Evolutionary conservation across 2,888 invertebrate species (phyloP).

Genomic region (Drosophila paranaensis): DNA sequence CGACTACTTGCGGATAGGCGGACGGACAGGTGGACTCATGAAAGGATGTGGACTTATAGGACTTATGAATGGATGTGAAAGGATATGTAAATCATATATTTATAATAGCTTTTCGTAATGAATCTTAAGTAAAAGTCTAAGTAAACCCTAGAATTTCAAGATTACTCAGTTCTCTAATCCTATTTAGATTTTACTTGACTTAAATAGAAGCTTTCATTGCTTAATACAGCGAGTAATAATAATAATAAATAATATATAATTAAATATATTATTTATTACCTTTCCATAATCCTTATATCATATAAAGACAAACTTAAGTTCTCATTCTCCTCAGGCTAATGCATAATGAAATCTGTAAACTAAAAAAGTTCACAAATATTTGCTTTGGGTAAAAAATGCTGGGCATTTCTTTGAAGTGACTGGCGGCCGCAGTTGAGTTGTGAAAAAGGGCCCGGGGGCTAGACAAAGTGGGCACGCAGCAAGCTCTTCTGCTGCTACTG

Average conservation of each 20-base stretch:
- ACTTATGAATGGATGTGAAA: too few relatives aligned
- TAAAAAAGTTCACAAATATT: conserved; percentile 32
- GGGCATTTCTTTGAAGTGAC: conserved; percentile 63
- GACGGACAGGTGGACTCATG: too few relatives aligned
- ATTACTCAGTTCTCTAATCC: too few relatives aligned
- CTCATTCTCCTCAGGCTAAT: background rate
- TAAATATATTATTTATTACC: background rate
- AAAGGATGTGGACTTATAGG: too few relatives aligned
- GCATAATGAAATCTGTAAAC: conserved; percentile 22
- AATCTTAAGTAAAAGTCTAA: too few relatives aligned
- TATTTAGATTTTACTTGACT: too few relatives aligned
- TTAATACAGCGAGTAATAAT: background rate
- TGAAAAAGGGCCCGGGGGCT: conserved; percentile 57
- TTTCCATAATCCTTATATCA: background rate
- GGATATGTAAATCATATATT: too few relatives aligned
- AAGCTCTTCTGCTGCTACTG: background rate
- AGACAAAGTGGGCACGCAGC: conserved; percentile 8
- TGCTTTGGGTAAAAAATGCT: conserved; percentile 43
- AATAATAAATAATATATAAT: too few relatives aligned
- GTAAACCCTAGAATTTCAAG: too few relatives aligned
- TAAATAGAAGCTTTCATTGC: background rate
- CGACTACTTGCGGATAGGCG: too few relatives aligned
- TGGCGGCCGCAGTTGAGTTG: conserved; percentile 43
- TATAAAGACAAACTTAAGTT: background rate
- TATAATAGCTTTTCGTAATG: too few relatives aligned